A percentile compares a stretch with the other conserved stretches of the same genome.
phyloP scores from a whole-genome alignment of 2,888 invertebrate genomes.

The Cheilosia vernalis region DNA sequence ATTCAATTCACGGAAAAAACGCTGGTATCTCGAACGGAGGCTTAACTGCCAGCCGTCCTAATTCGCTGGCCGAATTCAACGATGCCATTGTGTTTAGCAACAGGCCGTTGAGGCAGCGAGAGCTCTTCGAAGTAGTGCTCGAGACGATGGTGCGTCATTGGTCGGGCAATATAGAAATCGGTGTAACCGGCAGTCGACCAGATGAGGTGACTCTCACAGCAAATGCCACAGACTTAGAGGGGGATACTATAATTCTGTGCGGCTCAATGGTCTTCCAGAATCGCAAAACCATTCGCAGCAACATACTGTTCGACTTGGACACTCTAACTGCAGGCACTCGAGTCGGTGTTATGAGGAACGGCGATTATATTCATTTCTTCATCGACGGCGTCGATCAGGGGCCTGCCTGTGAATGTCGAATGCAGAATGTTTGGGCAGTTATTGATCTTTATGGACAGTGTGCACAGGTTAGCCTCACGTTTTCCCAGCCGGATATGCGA shows the following conservation, averaged over 20 bases:
- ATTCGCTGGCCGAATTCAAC: conserved; percentile 96
- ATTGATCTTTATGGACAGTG: conserved; percentile 97
- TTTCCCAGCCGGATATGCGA: conserved; percentile 79
- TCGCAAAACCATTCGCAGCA: conserved; percentile 91
- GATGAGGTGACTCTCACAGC: conserved; percentile 94
- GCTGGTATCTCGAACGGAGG: conserved; percentile 93
- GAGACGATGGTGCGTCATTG: conserved; percentile 96
- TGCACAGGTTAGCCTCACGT: conserved; percentile 89
- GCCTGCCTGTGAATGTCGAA: conserved; percentile 91
- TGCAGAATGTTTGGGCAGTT: conserved; percentile 94
- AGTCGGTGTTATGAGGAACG: conserved; percentile 94
- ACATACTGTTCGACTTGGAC: conserved; percentile 94
- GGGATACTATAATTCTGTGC: conserved; percentile 96
- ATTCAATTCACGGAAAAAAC: conserved; percentile 94
- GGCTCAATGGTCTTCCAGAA: conserved; percentile 96
- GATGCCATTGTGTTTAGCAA: conserved; percentile 97
- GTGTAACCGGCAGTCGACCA: conserved; percentile 94
- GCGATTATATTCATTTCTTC: conserved; percentile 93
- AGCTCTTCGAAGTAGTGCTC: conserved; percentile 95
- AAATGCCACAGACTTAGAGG: conserved; percentile 95
- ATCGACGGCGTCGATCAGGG: conserved; percentile 94
- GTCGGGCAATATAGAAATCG: conserved; percentile 95
- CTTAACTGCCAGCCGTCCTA: conserved; percentile 92
- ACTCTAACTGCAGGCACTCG: conserved; percentile 90
- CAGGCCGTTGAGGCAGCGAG: conserved; percentile 93